Base-by-base conservation (phyloP, 2,888 invertebrate genomes). In the Corbicula japonica region DNA sequence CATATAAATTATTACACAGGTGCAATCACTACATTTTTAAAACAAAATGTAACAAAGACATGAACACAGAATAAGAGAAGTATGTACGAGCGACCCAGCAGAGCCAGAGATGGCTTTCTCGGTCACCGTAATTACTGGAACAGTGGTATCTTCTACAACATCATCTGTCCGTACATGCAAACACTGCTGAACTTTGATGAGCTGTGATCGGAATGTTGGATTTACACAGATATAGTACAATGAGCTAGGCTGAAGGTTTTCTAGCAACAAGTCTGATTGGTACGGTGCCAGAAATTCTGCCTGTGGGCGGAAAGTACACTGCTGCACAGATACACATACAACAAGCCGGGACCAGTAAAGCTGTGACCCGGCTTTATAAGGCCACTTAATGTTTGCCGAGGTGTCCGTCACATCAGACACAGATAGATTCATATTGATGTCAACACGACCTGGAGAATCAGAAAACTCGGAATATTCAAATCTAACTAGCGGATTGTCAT, bases 221-320 rank as follows among this genome's bases (percentile, higher is more conserved):
- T 83, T 86, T 10, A 86, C 76, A 80, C 88, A 88, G 4, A 87
- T 54, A 58, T 86, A 86, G 69, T 87, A 88, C n/a, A 23, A 69
- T 12, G 86, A 85, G 21, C 52, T 54, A 18, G 85, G 76, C 10
- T 71, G 50, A n/a, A 88, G 65, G 18, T 81, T 66, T 23, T 50
- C 52, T 8, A 88, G 56, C 2, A 58, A 46, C 6, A 75, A 30
- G 58, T 83, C 77, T 10, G 62, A 66, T 66, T 70, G 66, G 28
- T 85, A 85, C 1, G 85, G 77, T 2, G 88, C 83, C 12, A 87
- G 62, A 60, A 76, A 88, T 44, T 80, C 63, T 12, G 84, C 76
- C 58, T 87, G 85, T 8, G 77, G 72, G 23, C 80, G 62, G n/a
- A 78, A 80, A 12, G 61, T 54, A 63, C 86, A 85, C 15, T 54